Evolutionary conservation across 2,888 invertebrate genomes (phyloP), one percentile per base, ranked within the genome.

Genomic region (Polydrusus cervinus): DNA sequence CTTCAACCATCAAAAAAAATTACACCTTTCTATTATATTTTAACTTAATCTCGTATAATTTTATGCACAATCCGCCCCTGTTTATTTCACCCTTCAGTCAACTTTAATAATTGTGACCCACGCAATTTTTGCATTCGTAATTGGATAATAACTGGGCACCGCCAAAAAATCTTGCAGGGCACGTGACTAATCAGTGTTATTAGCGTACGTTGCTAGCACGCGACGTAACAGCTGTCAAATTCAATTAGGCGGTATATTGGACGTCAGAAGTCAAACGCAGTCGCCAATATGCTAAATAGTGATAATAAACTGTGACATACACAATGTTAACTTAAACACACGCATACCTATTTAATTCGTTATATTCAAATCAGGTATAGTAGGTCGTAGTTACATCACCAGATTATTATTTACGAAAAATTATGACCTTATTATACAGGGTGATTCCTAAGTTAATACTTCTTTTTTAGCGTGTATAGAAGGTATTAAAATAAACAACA

Each of bases 101-200:
- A 16, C n/a, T 14, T 38, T 10, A 43, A 45, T 25, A 5, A 25
- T 25, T 25, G 43, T 47, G 30, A 20, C 62, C 40, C 62, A 62
- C 45, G 62, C 62, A 20, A 62, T 45, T 62, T 62, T 62, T 47
- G 61, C 69, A 47, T 68, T 68, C 30, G 73, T 74, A 74, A 74
- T 74, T 68, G 16, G 62, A 55, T 68, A 53, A 62, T 68, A 61
- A 68, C 53, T 62, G 55, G 38, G 38, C 53, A 47, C 45, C 43
- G 73, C 14, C 55, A 43, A 74, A 74, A 73, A 74, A 68, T 68
- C 73, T 68, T 16, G 62, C 73, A 61, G 25, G 73, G 60, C 73
- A 74, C 68, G 73, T 74, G 68, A 74, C 73, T 57, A 74, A 74
- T 74, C 47, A 18, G 62, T 53, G 45, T 74, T 62, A 66, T 57